Evolutionary conservation across 35 echinoderm and acorn worm genomes (phyloP).

Genomic region (Ophiothrix spiculata): DNA sequence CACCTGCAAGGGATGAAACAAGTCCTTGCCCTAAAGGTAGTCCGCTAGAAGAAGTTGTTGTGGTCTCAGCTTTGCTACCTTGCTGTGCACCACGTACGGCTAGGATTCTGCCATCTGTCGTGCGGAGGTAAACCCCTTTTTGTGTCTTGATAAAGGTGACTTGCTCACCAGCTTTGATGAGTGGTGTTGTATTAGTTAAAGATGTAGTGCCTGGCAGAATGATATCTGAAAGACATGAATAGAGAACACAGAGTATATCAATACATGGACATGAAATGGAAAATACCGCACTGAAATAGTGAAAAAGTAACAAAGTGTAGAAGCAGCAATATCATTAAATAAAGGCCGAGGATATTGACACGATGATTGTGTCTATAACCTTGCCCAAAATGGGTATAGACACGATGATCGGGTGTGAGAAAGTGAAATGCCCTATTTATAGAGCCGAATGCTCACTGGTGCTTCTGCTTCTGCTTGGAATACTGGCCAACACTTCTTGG

Average conservation of each 20-base stretch:
- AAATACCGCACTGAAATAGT: neutral
- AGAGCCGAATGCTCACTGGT: too few species aligned
- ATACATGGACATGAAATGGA: neutral
- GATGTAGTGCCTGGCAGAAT: constrained; percentile 67
- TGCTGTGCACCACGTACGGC: constrained; percentile 68
- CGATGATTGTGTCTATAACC: too few species aligned
- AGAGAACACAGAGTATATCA: neutral
- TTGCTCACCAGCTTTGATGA: constrained; percentile 83
- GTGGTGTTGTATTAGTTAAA: constrained; percentile 39
- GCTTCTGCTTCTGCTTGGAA: too few species aligned
- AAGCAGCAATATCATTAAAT: too few species aligned
- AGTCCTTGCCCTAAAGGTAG: neutral
- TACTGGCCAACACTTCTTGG: too few species aligned
- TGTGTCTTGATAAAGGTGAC: constrained; percentile 93
- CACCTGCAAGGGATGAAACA: neutral
- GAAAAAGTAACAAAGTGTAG: neutral
- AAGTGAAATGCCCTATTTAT: too few species aligned
- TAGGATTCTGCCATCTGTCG: constrained; percentile 73
- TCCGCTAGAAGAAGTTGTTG: neutral
- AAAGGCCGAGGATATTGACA: too few species aligned
- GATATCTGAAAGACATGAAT: constrained; percentile 58
- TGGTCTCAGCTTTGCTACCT: neutral
- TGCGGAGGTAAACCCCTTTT: constrained; percentile 92
- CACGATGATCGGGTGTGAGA: too few species aligned
- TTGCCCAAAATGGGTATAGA: too few species aligned